These are phyloP conservation scores for Pseudomyrmex sp. DNA, from an alignment of 1,140 invertebrate species.

Conservation along the genomic window DNA sequence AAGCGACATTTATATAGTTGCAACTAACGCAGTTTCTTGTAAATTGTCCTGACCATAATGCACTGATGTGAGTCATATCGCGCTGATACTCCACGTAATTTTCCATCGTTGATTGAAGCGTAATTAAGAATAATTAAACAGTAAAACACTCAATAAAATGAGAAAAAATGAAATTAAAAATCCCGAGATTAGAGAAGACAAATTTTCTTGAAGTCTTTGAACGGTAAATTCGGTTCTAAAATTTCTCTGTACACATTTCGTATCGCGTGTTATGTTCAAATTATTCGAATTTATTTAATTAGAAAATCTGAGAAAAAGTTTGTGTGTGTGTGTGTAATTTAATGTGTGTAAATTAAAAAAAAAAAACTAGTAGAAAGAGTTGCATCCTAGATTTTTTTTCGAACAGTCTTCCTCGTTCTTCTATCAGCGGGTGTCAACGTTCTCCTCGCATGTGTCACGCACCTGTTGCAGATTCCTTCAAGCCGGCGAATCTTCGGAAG, in stretches of 20 bases:
- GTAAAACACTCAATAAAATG: not conserved
- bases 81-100: not conserved
- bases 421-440: not conserved
- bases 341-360: too few relatives aligned
- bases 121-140: not conserved
- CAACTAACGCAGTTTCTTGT: not conserved
- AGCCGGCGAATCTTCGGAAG: not conserved
- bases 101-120: not conserved
- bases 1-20: not conserved
- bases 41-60: too few relatives aligned
- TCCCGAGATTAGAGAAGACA: not conserved
- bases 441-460: not conserved
- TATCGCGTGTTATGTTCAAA: too few relatives aligned
- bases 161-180: too few relatives aligned
- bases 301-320: too few relatives aligned
- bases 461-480: conserved; percentile 34
- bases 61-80: too few relatives aligned
- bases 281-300: too few relatives aligned
- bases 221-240: too few relatives aligned
- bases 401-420: not conserved
- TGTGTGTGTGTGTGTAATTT: too few relatives aligned
- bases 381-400: not conserved
- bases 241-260: too few relatives aligned
- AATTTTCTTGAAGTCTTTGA: too few relatives aligned
- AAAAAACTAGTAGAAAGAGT: not conserved